These are phyloP conservation scores for Leucosticte australis DNA, from an alignment of 2,113 vertebrate species.

Conservation along the genomic window DNA sequence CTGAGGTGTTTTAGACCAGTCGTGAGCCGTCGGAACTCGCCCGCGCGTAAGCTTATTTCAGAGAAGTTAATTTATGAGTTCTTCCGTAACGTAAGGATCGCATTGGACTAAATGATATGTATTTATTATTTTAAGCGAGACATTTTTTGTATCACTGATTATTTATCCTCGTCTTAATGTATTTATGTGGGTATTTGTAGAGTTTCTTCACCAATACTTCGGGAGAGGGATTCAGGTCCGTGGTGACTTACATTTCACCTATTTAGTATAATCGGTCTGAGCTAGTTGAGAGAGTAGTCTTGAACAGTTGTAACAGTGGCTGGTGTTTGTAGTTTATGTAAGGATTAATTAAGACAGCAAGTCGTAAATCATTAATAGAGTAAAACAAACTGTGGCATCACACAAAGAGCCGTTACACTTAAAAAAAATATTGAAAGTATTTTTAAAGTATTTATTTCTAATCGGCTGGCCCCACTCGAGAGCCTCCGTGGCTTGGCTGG, in stretches of 20 bases:
- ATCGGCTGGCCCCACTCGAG: conserved; percentile 71
- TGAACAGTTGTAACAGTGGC: conserved; percentile 87
- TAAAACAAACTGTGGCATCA: conserved; percentile 74
- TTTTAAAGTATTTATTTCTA: conserved; percentile 77
- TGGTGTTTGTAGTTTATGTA: conserved; percentile 89
- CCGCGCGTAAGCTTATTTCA: conserved; percentile 73
- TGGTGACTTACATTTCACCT: conserved; percentile 82
- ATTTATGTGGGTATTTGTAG: conserved; percentile 94
- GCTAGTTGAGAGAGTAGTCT: conserved; percentile 84
- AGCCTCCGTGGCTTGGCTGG: conserved; percentile 75
- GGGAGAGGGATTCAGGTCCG: conserved; percentile 78
- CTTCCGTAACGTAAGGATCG: conserved; percentile 76
- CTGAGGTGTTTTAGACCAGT: conserved; percentile 76
- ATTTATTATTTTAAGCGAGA: conserved; percentile 98
- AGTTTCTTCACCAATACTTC: conserved; percentile 83
- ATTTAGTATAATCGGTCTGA: conserved; percentile 84
- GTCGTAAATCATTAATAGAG: conserved; percentile 84
- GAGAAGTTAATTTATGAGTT: conserved; percentile 90
- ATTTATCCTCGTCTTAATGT: conserved; percentile 97
- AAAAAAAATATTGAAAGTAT: conserved; percentile 6
- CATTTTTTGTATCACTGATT: conserved; percentile 92
- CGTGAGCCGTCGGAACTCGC: conserved; percentile 60
- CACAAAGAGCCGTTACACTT: conserved; percentile 66
- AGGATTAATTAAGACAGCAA: conserved; percentile 82
- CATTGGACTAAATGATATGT: conserved; percentile 86